Conservation (phyloP, 2,888 invertebrate genomes). For the Hypercompe scribonia region DNA sequence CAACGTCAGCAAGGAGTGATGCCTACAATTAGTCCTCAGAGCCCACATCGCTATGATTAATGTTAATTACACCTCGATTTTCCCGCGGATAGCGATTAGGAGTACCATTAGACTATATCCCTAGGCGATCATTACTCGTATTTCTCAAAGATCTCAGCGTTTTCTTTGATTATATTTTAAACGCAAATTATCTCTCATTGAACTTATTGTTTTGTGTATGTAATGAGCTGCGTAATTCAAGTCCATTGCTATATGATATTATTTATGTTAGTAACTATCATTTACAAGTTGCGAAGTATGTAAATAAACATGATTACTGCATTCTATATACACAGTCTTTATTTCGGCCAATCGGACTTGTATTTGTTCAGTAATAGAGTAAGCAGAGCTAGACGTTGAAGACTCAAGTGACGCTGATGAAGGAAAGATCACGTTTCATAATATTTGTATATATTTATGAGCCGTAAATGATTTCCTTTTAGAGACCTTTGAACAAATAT, state of each 20-base stretch:
- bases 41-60: slow-evolving; percentile 79
- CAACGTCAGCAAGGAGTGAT: slow-evolving; percentile 63
- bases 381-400: slow-evolving; percentile 55
- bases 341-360: slow-evolving; percentile 39
- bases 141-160: slow-evolving; percentile 59
- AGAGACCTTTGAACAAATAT: slow-evolving; percentile 20
- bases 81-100: slow-evolving; percentile 75
- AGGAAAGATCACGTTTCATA: slow-evolving; percentile 46
- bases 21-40: slow-evolving; percentile 74
- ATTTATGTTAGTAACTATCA: neutral
- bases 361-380: slow-evolving; percentile 62
- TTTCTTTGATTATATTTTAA: slow-evolving; percentile 38
- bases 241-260: neutral
- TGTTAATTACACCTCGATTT: slow-evolving; percentile 81
- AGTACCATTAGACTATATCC: slow-evolving; percentile 73
- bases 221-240: slow-evolving; percentile 4
- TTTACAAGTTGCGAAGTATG: slow-evolving; percentile 13
- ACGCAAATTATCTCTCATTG: slow-evolving; percentile 13
- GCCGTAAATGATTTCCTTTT: slow-evolving; percentile 30
- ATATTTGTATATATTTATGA: slow-evolving; percentile 38
- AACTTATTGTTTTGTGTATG: slow-evolving; percentile 15
- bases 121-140: slow-evolving; percentile 71
- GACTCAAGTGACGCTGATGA: slow-evolving; percentile 58
- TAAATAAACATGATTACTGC: slow-evolving; percentile 33
- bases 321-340: slow-evolving; percentile 27